Evolutionary conservation across 2,797 vertebrate species (phyloP).

Genomic region (Selene dorsalis): DNA sequence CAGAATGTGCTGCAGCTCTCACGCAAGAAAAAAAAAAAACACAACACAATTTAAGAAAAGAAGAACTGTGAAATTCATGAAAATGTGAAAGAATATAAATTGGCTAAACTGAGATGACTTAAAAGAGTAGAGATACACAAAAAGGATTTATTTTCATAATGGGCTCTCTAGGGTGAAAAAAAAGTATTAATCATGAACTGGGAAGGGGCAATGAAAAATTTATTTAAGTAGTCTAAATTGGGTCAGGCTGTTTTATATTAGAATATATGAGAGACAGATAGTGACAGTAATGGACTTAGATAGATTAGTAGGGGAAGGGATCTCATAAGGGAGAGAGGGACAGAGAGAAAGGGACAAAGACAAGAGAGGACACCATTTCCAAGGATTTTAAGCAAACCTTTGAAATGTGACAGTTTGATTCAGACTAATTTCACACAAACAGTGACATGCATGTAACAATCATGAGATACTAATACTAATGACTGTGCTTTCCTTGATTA

Average conservation of each 20-base stretch:
- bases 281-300: conserved; percentile 56
- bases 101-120: conserved; percentile 13
- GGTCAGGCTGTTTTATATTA: conserved; percentile 60
- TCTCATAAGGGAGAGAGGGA: background rate
- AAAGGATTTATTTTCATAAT: conserved; percentile 60
- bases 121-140: conserved; percentile 3
- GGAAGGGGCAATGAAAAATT: conserved; percentile 66
- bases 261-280: conserved; percentile 41
- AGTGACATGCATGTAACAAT: too few species aligned
- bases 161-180: conserved; percentile 61
- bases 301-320: background rate
- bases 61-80: background rate
- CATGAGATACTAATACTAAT: too few species aligned
- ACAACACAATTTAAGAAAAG: background rate
- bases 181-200: conserved; percentile 63
- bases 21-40: background rate
- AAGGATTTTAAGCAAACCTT: conserved; percentile 16
- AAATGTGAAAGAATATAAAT: conserved; percentile 7
- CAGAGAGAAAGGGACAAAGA: background rate
- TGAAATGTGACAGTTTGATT: conserved; percentile 2
- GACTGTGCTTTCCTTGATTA: too few species aligned
- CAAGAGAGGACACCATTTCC: background rate
- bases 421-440: too few species aligned
- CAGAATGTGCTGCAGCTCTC: background rate
- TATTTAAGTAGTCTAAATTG: conserved; percentile 64